Base-by-base conservation (phyloP, 2,797 vertebrate genomes). In the Smutsia temminckii region DNA sequence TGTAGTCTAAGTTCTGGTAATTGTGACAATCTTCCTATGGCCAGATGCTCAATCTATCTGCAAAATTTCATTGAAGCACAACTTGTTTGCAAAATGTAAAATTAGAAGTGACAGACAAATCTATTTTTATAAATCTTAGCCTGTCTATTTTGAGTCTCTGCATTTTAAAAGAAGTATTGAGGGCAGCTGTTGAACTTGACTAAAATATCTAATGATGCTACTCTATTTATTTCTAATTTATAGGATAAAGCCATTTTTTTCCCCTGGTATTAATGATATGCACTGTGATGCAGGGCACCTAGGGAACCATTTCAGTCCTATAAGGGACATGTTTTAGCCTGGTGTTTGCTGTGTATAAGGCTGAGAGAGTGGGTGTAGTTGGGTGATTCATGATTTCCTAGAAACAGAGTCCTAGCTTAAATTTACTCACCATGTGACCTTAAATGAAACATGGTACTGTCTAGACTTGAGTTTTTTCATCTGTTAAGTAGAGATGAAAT, bases 41-140 rank as follows among this genome's bases (percentile, higher is more conserved):
- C 91, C 96, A 96, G 96, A 97, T 97, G 95, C 95, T 97, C 86
- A 80, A 91, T 88, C 84, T 97, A 95, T 93, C 95, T 95, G 68
- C 89, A 95, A 87, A 96, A 94, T 96, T 97, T 97, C 95, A 95
- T 96, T 96, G 95, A 97, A 97, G 91, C 85, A 97, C 86, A 94
- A 97, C 94, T 96, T 95, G 84, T 75, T 95, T 91, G 66, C 87
- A 97, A 97, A 95, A 85, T 90, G 93, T 92, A 96, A 96, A 97
- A 98, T 96, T 97, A 95, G 97, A 97, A 97, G 97, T 97, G 97
- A 97, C 95, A 98, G 97, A 97, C 97, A 93, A 93, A 97, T 97
- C 95, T 98, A 98, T 98, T 97, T 98, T 98, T 98, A 95, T 97
- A 94, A 96, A 88, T 96, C 89, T 95, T 95, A 71, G 94, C 84